Conservation (phyloP, 2,113 vertebrate genomes). For the Sceloporus undulatus region DNA sequence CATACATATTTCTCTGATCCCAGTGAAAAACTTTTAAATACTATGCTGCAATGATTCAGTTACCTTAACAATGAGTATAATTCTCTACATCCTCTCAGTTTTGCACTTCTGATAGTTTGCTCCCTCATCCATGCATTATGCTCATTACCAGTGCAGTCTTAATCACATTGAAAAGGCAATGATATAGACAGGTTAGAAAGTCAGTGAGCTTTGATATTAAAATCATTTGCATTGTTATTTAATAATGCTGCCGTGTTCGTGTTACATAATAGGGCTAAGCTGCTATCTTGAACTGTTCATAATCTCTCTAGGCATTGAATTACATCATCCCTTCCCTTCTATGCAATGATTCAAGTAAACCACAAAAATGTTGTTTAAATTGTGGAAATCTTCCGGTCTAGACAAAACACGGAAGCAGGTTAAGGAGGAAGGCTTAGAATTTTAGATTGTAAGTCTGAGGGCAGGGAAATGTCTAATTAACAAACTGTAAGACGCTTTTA, state of each 20-base stretch:
- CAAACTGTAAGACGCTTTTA: too few relatives aligned
- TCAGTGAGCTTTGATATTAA: constrained; percentile 65
- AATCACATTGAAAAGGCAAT: constrained; percentile 57
- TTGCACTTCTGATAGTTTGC: constrained; percentile 62
- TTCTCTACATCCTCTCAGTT: constrained; percentile 57
- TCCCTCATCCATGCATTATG: constrained; percentile 42
- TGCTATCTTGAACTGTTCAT: constrained; percentile 77
- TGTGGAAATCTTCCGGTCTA: constrained; percentile 63
- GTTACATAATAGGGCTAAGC: constrained; percentile 76
- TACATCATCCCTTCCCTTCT: constrained; percentile 50
- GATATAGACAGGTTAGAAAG: constrained; percentile 60
- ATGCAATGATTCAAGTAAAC: constrained; percentile 55
- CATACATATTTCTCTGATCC: constrained; percentile 46
- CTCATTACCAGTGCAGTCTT: constrained; percentile 59
- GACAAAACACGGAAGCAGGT: constrained; percentile 56
- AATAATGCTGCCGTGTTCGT: constrained; percentile 74
- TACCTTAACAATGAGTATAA: constrained; percentile 45
- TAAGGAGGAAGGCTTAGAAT: constrained; percentile 46
- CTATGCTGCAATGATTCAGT: constrained; percentile 28
- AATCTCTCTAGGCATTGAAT: constrained; percentile 77
- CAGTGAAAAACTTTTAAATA: constrained; percentile 40
- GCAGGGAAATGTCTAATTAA: too few relatives aligned
- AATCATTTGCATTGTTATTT: constrained; percentile 76
- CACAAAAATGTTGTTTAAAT: constrained; percentile 64
- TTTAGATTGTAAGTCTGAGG: too few relatives aligned